Evolutionary conservation across 2,888 invertebrate species (phyloP), one percentile per base, ranked within the genome.

Genomic region (Chymomyza fuscimana): DNA sequence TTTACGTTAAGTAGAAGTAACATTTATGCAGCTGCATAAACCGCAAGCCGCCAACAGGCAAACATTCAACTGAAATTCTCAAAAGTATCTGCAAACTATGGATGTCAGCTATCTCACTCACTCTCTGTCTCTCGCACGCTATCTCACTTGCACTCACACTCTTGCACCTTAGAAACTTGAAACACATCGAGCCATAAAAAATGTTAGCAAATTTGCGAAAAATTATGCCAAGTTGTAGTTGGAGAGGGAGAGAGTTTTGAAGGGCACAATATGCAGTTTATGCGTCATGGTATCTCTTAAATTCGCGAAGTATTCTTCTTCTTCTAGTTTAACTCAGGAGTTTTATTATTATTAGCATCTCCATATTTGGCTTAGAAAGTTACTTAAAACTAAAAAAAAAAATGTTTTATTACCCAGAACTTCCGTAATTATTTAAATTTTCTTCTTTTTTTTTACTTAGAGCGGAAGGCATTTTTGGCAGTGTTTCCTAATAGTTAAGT

Each of bases 1-100:
- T 84, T 84, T 84, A 84, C 83, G 83, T 84, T 46, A 84, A 84
- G 83, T 84, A 84, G 83, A 84, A 84, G 83, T 84, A 84, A 84
- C 83, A 84, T 84, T 84, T 84, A 85, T 84, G 83, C 86, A 85
- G 85, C 83, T 80, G 83, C 83, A 84, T 76, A 72, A 79, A 84
- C 82, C 80, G 77, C 74, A 77, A 79, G 72, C 79, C 73, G 68
- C 69, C 70, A 63, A 22, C 54, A 54, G 54, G 16, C 54, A n/a
- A 22, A 16, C 54, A 15, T 16, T 22, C 19, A 54, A 22, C 54
- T 22, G 22, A 9, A 19, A 19, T 36, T 10, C 15, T 15, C 0
- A 15, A 79, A 83, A 84, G 81, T 84, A 85, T 80, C 85, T 83
- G 81, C 80, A 80, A 84, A 60, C 60, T 36, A 60, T 60, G 60